Conservation (phyloP, 2,888 invertebrate genomes). For the Ectemnius cavifrons region DNA sequence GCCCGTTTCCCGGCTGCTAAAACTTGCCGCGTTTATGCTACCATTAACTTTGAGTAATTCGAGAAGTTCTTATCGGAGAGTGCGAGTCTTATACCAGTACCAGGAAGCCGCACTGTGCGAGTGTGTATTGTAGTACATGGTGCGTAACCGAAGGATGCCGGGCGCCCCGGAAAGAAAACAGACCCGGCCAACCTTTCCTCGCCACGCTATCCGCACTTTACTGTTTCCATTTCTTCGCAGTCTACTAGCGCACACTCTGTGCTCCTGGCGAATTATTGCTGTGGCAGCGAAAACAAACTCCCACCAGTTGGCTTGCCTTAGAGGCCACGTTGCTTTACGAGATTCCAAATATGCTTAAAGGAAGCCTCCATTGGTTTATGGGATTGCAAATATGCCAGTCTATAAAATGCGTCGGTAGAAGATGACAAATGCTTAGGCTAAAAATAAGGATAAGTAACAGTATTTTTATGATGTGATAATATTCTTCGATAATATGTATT, state of each 20-base stretch:
- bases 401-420: too few relatives aligned
- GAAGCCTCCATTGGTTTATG: too few relatives aligned
- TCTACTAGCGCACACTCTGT: neutral
- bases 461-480: too few relatives aligned
- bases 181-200: conserved; percentile 27
- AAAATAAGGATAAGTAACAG: too few relatives aligned
- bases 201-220: neutral
- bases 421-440: too few relatives aligned
- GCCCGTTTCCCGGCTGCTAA: conserved; percentile 25
- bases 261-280: conserved; percentile 49
- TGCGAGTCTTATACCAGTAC: too few relatives aligned
- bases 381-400: too few relatives aligned
- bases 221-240: neutral
- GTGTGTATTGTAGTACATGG: conserved; percentile 28
- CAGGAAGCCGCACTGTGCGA: too few relatives aligned
- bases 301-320: conserved; percentile 13
- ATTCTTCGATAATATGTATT: too few relatives aligned
- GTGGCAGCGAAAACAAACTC: conserved; percentile 46
- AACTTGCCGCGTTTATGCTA: conserved; percentile 60
- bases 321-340: too few relatives aligned
- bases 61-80: conserved; percentile 62
- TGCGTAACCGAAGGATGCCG: conserved; percentile 52
- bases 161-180: conserved; percentile 32
- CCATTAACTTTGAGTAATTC: conserved; percentile 68
- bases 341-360: too few relatives aligned